Evolutionary conservation across 1,140 invertebrate species (phyloP), one percentile per base, ranked within the genome.

Genomic region (Diorhabda elongata): DNA sequence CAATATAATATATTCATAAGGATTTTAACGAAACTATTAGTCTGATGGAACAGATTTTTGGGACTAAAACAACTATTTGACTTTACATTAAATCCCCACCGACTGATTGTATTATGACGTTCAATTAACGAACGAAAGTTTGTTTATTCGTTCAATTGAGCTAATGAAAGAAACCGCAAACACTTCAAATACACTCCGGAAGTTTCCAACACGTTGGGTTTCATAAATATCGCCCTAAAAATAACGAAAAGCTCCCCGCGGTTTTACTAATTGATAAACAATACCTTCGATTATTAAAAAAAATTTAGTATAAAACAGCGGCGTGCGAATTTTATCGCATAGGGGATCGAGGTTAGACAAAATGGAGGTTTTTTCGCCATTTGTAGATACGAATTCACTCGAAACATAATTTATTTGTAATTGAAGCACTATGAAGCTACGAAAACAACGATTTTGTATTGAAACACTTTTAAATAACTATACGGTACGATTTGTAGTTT

Each of bases 121-220:
- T 52, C 47, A 52, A 52, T 52, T 52, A 8, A 52, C 47, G 6
- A 63, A n/a, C 65, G 56, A 58, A 44, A 52, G 45, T 44, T 68
- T 58, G 41, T 61, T 44, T 62, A 5, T n/a, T 42, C 2, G 61
- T 62, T 9, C 9, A 62, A n/a, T 3, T 3, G 5, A n/a, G 26
- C 26, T 44, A 62, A 62, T 42, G 9, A 42, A 62, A 62, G 9
- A 8, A 42, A 42, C 42, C 26, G 43, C 43, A 60, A 45, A 61
- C 66, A 58, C 63, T 58, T 42, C 58, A 11, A 47, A 64, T 42
- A 42, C 42, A 42, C 11, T 6, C 58, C 42, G 58, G 58, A 41
- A 41, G 11, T 26, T 60, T 42, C 58, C 58, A 60, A 52, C 47
- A 52, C 6, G 47, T 52, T 52, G 6, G 3, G 47, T n/a, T 52